phyloP scores from a whole-genome alignment of 2,113 vertebrate genomes.

The Leucopsar rothschildi region DNA sequence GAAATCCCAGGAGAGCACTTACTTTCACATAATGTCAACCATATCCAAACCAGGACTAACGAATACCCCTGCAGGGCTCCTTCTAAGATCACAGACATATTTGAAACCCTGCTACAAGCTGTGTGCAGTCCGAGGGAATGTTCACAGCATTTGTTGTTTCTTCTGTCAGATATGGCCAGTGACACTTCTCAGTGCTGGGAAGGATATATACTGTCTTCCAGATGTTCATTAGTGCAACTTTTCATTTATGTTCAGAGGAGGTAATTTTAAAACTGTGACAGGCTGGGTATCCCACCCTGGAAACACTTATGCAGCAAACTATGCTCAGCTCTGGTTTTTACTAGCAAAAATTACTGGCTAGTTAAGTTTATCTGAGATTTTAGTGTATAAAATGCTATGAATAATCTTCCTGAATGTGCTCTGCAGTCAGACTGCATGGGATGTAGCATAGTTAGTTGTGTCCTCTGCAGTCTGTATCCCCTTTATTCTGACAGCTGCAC shows the following conservation, averaged over 20 bases:
- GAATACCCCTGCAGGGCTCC: neutral
- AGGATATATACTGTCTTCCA: neutral
- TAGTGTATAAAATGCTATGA: neutral
- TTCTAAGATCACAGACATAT: constrained; percentile 2
- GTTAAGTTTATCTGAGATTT: constrained; percentile 4
- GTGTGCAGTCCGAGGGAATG: constrained; percentile 5
- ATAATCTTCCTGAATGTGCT: neutral
- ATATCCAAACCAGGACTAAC: constrained; percentile 31
- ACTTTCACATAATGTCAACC: constrained; percentile 45
- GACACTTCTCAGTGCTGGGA: neutral
- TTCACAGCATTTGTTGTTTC: constrained; percentile 10
- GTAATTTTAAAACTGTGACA: constrained; percentile 5
- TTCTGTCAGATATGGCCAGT: neutral
- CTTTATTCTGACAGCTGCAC: neutral
- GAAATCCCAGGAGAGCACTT: constrained; percentile 48
- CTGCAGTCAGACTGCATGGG: neutral
- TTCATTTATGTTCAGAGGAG: constrained; percentile 14
- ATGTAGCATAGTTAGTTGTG: neutral
- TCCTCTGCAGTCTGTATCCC: neutral
- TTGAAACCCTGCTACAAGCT: constrained; percentile 41
- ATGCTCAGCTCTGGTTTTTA: neutral
- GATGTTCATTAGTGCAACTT: constrained; percentile 29
- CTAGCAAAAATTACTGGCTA: neutral
- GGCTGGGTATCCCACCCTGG: constrained; percentile 41
- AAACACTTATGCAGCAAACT: neutral